Conservation (phyloP, 2,888 invertebrate genomes). For the Hofmannophila pseudospretella region DNA sequence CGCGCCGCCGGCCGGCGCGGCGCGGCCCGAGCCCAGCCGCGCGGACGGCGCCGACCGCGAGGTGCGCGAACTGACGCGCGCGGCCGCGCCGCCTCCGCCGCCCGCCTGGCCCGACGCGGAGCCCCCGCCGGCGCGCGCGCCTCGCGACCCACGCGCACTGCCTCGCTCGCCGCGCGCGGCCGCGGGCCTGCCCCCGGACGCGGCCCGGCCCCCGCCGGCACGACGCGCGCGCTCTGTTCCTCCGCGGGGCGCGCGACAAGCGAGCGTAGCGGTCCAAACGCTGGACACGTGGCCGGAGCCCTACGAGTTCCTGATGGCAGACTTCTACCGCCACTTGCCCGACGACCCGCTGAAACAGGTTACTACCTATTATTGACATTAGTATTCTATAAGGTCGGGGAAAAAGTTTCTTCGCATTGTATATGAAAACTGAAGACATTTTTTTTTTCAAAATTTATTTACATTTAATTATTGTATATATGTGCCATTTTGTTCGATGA, state of each 20-base stretch:
- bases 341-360: slow-evolving; percentile 42
- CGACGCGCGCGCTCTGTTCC: slow-evolving; percentile 12
- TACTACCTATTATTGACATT: no score
- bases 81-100: slow-evolving; percentile 14
- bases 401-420: no score
- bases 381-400: no score
- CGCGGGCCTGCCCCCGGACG: slow-evolving; percentile 15
- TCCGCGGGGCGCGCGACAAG: slow-evolving; percentile 12
- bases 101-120: slow-evolving; percentile 16
- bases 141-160: slow-evolving; percentile 10
- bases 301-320: slow-evolving; percentile 87
- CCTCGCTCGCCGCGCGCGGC: slow-evolving; percentile 13
- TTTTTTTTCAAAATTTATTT: no score
- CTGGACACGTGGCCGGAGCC: slow-evolving; percentile 83
- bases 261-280: slow-evolving; percentile 76
- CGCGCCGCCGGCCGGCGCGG: slow-evolving; percentile 48
- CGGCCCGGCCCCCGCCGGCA: slow-evolving; percentile 15
- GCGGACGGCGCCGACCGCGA: slow-evolving; percentile 58
- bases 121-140: slow-evolving; percentile 22
- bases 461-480: no score
- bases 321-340: slow-evolving; percentile 72
- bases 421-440: no score
- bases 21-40: slow-evolving; percentile 44
- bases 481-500: no score
- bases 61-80: slow-evolving; percentile 23